phyloP scores from a whole-genome alignment of 2,888 invertebrate species.

The Marasmarcha lunaedactyla region DNA sequence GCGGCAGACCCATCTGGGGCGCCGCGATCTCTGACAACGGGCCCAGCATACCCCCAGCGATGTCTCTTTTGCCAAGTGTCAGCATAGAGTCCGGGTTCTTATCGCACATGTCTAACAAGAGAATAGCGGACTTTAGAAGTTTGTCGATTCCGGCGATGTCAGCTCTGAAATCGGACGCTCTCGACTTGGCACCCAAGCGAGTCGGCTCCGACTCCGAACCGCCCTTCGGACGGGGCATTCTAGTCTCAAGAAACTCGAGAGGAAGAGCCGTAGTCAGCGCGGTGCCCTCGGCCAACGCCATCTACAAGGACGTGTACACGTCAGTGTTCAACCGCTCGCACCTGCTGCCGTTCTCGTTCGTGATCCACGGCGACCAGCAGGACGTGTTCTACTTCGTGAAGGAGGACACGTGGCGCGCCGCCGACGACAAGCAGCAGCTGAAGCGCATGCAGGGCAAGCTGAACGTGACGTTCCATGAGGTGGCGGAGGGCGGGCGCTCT shows the following conservation, averaged over 20 bases:
- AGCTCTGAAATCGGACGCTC: constrained; percentile 82
- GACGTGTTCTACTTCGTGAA: constrained; percentile 86
- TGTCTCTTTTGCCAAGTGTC: constrained; percentile 75
- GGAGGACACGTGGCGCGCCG: constrained; percentile 90
- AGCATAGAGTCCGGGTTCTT: constrained; percentile 87
- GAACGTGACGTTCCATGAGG: constrained; percentile 92
- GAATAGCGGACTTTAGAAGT: constrained; percentile 81
- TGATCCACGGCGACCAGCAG: constrained; percentile 89
- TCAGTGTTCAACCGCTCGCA: constrained; percentile 92
- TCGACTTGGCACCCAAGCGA: constrained; percentile 79
- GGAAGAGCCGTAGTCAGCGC: constrained; percentile 87
- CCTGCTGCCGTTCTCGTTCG: constrained; percentile 87
- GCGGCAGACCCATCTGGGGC: constrained; percentile 68
- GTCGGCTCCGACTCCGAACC: constrained; percentile 89
- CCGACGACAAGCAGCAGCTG: constrained; percentile 88
- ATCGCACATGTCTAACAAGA: constrained; percentile 82
- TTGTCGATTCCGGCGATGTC: constrained; percentile 84
- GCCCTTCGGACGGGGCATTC: constrained; percentile 88
- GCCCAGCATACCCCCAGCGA: constrained; percentile 70
- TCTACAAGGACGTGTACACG: constrained; percentile 92
- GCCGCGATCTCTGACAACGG: constrained; percentile 61
- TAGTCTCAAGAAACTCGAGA: constrained; percentile 83
- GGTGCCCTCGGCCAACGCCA: constrained; percentile 90
- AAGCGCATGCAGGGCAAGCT: constrained; percentile 91
- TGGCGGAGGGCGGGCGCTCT: constrained; percentile 80